Evolutionary conservation across 2,113 vertebrate species (phyloP).

Genomic region (Pangasianodon gigas): DNA sequence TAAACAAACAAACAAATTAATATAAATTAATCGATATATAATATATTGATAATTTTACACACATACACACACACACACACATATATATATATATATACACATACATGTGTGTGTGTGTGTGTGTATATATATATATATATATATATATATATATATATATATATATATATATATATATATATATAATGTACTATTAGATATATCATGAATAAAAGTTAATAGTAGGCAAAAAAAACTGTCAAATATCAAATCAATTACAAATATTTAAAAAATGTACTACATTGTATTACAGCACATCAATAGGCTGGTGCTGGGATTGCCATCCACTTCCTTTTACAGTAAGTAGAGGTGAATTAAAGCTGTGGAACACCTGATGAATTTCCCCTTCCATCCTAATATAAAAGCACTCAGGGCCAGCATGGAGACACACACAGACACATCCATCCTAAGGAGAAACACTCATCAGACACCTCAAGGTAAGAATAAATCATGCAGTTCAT

Average conservation of each 20-base stretch:
- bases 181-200: too few relatives aligned
- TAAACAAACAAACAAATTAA: too few relatives aligned
- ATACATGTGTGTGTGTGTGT: too few relatives aligned
- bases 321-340: slow-evolving; percentile 50
- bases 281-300: not conserved
- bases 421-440: slow-evolving; percentile 51
- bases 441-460: not conserved
- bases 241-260: not conserved
- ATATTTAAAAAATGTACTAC: not conserved
- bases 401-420: slow-evolving; percentile 59
- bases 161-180: too few relatives aligned
- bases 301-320: not conserved
- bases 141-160: too few relatives aligned
- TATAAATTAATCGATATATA: too few relatives aligned
- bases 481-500: slow-evolving; percentile 38
- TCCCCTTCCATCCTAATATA: slow-evolving; percentile 65
- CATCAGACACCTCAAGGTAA: slow-evolving; percentile 55
- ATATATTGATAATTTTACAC: too few relatives aligned
- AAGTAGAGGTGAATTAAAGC: slow-evolving; percentile 28
- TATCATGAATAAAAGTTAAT: not conserved
- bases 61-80: too few relatives aligned
- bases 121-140: too few relatives aligned
- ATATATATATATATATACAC: too few relatives aligned
- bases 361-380: slow-evolving; percentile 47
- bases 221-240: not conserved